Conservation (phyloP, 30 jellyfish, hydroid and myxozoan genomes). For the Chrysaora quinquecirrha region DNA sequence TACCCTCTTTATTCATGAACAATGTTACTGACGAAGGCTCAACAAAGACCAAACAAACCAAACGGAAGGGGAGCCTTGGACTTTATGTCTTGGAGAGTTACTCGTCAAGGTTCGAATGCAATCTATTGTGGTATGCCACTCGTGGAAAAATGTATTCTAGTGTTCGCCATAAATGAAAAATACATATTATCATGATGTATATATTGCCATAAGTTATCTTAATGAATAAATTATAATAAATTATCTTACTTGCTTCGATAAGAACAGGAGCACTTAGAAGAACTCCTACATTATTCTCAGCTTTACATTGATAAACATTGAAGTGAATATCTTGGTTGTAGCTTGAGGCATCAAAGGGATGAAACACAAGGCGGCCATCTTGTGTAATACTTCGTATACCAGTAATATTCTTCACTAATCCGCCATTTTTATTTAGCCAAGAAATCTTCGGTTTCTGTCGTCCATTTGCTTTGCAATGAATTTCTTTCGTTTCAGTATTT, state of each 20-base stretch:
- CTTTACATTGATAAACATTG: slow-evolving; percentile 74
- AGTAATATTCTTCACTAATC: slow-evolving; percentile 45
- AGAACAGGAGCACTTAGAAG: slow-evolving; percentile 61
- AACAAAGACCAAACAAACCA: too few relatives aligned
- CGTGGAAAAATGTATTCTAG: too few relatives aligned
- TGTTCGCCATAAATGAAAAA: too few relatives aligned
- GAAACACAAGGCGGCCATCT: slow-evolving; percentile 75
- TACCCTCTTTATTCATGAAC: too few relatives aligned
- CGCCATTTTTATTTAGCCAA: slow-evolving; percentile 78
- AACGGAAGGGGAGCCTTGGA: too few relatives aligned
- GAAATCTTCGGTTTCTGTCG: slow-evolving; percentile 72
- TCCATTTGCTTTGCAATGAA: slow-evolving; percentile 84
- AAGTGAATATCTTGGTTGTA: slow-evolving; percentile 54
- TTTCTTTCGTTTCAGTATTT: slow-evolving; percentile 71
- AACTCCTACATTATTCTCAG: slow-evolving; percentile 67
- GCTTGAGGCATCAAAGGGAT: slow-evolving; percentile 51
- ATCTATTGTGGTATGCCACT: too few relatives aligned
- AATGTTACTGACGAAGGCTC: too few relatives aligned
- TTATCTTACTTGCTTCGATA: slow-evolving; percentile 77
- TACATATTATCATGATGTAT: too few relatives aligned
- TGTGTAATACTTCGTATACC: slow-evolving; percentile 43
- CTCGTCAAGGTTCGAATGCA: too few relatives aligned
- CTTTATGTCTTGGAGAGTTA: too few relatives aligned
- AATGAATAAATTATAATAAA: too few relatives aligned
- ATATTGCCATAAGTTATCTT: too few relatives aligned